phyloP scores from a whole-genome alignment of 1,140 invertebrate species.

The Heliconius himera region DNA sequence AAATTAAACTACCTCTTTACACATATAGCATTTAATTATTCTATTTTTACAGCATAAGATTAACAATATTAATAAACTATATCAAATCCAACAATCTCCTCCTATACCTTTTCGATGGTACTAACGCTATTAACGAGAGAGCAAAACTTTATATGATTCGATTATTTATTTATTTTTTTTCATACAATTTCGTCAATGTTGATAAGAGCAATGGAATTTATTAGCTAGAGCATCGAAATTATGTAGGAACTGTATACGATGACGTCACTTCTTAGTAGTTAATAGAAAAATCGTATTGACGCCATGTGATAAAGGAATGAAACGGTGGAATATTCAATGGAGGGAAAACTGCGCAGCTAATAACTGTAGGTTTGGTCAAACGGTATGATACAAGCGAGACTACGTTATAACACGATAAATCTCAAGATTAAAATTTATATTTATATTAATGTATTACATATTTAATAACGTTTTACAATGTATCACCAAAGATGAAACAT shows the following conservation, averaged over 20 bases:
- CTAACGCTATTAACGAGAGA: constrained; percentile 79
- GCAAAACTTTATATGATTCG: constrained; percentile 70
- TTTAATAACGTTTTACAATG: constrained; percentile 63
- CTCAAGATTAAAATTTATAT: constrained; percentile 63
- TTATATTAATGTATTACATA: constrained; percentile 55
- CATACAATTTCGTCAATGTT: constrained; percentile 53
- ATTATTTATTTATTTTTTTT: constrained; percentile 46
- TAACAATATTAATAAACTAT: constrained; percentile 82
- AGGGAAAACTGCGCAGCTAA: constrained; percentile 33
- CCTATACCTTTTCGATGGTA: constrained; percentile 76
- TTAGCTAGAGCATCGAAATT: constrained; percentile 55
- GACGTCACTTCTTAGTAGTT: constrained; percentile 33
- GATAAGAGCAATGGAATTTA: constrained; percentile 55
- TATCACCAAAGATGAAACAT: constrained; percentile 69
- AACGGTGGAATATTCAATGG: background rate
- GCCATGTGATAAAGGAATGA: constrained; percentile 1
- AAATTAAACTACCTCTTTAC: constrained; percentile 75
- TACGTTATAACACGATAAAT: constrained; percentile 32
- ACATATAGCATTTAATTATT: constrained; percentile 81
- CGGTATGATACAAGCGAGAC: constrained; percentile 22
- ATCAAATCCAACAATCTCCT: constrained; percentile 81
- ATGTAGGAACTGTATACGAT: constrained; percentile 67
- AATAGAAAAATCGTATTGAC: constrained; percentile 25
- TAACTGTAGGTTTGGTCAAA: constrained; percentile 1
- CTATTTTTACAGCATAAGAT: constrained; percentile 81